Base-by-base conservation (phyloP, 1,140 invertebrate genomes). In the Bombus waltoni region DNA sequence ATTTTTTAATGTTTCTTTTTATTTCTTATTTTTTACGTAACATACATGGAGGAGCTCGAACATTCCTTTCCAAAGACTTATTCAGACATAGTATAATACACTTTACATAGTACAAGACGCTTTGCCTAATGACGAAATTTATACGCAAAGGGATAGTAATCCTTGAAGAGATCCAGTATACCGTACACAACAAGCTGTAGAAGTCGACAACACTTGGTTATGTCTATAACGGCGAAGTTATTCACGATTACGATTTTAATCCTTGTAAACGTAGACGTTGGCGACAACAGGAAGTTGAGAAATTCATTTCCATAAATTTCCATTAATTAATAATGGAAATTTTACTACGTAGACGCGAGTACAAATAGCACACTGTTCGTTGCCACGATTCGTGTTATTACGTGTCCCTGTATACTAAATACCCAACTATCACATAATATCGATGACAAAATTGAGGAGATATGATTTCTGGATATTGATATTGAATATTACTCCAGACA, bases 301-400 rank as follows among this genome's bases (percentile, higher is more conserved):
- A 65, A 65, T 78, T 65, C 75, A 42, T 78, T 78, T 65, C 75
- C 75, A 78, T 78, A 65, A 78, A 78, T 78, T 78, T 78, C 75
- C 59, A 78, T 78, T 62, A 65, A 78, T 78, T 78, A 78, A 78
- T 78, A 65, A 10, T 53, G 47, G 6, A 53, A 22, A 8, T 53
- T 53, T 53, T 53, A 53, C 2, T 22, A 77, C 11, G 32, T 38
- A 42, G 57, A 10, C 6, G 35, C n/a, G 11, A 38, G 38, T 42
- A 22, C 75, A 65, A 42, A 53, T 25, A 53, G 75, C 15, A 13
- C 38, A 65, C 57, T 35, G 38, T 65, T 42, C 59, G 59, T 65
- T 22, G 18, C 57, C 18, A n/a, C 38, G 18, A 22, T n/a, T 62
- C 15, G 38, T 42, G 6, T 77, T 38, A 32, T 62, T 62, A 59